Percentiles rank a stretch among this genome's conserved stretches.
phyloP scores from a whole-genome alignment of 2,113 vertebrate genomes.

The Lota lota region DNA sequence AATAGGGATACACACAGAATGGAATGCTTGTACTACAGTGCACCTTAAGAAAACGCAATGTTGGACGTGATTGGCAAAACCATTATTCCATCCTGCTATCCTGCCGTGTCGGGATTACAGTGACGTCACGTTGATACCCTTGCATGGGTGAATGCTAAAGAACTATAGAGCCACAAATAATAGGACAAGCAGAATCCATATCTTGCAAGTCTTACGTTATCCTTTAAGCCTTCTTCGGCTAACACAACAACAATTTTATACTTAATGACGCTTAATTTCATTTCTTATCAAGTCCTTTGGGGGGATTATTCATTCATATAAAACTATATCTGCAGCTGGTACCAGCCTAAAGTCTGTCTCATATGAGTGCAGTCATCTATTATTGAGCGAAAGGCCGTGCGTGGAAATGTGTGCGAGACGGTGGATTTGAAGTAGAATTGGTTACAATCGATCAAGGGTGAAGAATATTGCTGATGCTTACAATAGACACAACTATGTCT shows the following conservation, averaged over 20 bases:
- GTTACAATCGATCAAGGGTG: slow-evolving; percentile 85
- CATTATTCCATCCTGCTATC: slow-evolving; percentile 79
- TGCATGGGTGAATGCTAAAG: slow-evolving; percentile 88
- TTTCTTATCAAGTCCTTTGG: slow-evolving; percentile 76
- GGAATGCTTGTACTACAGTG: slow-evolving; percentile 64
- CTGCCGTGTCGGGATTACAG: slow-evolving; percentile 86
- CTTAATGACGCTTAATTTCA: slow-evolving; percentile 78
- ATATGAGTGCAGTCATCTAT: slow-evolving; percentile 87
- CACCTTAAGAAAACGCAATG: slow-evolving; percentile 77
- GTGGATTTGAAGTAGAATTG: slow-evolving; percentile 84
- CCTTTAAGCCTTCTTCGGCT: slow-evolving; percentile 84
- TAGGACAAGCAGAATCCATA: slow-evolving; percentile 84
- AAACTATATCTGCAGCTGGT: slow-evolving; percentile 72
- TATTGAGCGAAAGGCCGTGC: slow-evolving; percentile 83
- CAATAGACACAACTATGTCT: slow-evolving; percentile 91
- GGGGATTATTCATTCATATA: slow-evolving; percentile 81
- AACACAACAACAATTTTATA: slow-evolving; percentile 70
- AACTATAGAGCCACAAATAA: slow-evolving; percentile 91
- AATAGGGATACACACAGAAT: slow-evolving; percentile 28
- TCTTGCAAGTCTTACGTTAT: slow-evolving; percentile 84
- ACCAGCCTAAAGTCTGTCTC: slow-evolving; percentile 75
- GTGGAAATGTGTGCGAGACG: slow-evolving; percentile 84
- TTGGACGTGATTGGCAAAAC: slow-evolving; percentile 82
- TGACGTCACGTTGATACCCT: slow-evolving; percentile 94
- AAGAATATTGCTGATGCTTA: slow-evolving; percentile 86